Evolutionary conservation across 2,113 vertebrate genomes (phyloP), one percentile per base, ranked within the genome.

Genomic region (Suncus etruscus): DNA sequence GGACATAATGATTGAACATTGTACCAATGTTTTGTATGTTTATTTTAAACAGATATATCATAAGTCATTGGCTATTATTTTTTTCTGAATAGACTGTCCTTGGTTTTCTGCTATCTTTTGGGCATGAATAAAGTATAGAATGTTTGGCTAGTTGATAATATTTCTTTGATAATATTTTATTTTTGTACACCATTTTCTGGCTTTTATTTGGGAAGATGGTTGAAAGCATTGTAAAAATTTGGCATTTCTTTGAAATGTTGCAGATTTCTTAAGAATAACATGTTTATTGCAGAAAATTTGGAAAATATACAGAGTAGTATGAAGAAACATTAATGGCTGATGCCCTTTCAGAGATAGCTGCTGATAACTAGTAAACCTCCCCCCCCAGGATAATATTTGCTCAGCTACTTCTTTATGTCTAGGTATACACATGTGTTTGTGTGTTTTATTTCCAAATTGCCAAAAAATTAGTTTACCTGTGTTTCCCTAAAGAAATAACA

Each of bases 241-340:
- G 25, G 15, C 11, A 54, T 76, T 95, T 94, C 20, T 86, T 91
- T 54, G 79, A 92, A 86, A 72, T 24, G 22, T 86, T 73, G 45
- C 8, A 90, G 45, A 69, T 80, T 72, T 32, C 27, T 9, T 4
- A 85, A 87, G 32, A 69, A 11, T 7, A 90, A 76, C 82, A 58
- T 79, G 8, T 82, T 91, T 8, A 86, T 76, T 94, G 29, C 66
- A 83, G 90, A 82, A 89, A 91, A 73, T 75, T 79, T 94, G n/a
- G 78, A 74, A 83, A 83, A 82, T 85, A 82, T 85, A 29, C 3
- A 88, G 73, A 8, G 6, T 76, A 65, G 61, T 79, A 39, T 92
- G 79, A 94, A 80, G 39, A 85, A 86, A 89, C 51, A 51, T 45
- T 81, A 87, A 27, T 75, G 82, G 47, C 9, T 16, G 69, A 10